Base-by-base conservation (phyloP, 2,113 vertebrate species). In the Abramis brama region DNA sequence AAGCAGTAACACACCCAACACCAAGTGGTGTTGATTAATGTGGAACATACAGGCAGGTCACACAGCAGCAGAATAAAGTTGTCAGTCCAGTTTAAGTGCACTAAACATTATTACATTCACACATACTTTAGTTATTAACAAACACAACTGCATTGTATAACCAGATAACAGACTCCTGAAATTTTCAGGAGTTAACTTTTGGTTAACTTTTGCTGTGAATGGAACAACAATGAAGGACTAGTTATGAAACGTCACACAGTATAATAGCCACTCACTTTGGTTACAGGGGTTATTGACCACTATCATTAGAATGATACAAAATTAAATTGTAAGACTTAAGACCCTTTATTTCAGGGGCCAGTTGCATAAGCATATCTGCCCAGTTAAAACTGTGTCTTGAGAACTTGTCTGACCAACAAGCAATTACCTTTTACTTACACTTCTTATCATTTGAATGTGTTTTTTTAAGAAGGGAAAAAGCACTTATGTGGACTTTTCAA, bases 1-100 rank as follows among this genome's bases (percentile, higher is more conserved):
- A 64, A 64, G 79, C 59, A 21, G 79, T 66, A 62, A 62, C 79
- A 80, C 59, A 45, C 78, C 59, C n/a, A 15, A 45, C 60, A 39
- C 2, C 5, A 12, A 78, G 59, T 11, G 39, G 57, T 27, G 78
- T 52, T 68, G 27, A 82, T 27, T 50, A 82, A 23, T 68, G 62
- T 82, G 39, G 15, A 82, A 47, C 17, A 43, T 45, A 45, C 13
- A 43, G 39, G 39, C 36, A n/a, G 36, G 19, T 23, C 19, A 23
- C 21, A 12, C 21, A 73, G 39, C 36, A 45, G 39, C 68, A 73
- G 39, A 45, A 73, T 13, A 45, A 21, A 73, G 70, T 39, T 36
- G 36, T 23, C 19, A 36, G 68, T 71, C 19, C 36, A 43, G 33
- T 9, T 33, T 36, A 43, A 23, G 33, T 11, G 19, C 5, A 6